phyloP scores from a whole-genome alignment of 2,113 vertebrate species.

The Bubo blakistoni region DNA sequence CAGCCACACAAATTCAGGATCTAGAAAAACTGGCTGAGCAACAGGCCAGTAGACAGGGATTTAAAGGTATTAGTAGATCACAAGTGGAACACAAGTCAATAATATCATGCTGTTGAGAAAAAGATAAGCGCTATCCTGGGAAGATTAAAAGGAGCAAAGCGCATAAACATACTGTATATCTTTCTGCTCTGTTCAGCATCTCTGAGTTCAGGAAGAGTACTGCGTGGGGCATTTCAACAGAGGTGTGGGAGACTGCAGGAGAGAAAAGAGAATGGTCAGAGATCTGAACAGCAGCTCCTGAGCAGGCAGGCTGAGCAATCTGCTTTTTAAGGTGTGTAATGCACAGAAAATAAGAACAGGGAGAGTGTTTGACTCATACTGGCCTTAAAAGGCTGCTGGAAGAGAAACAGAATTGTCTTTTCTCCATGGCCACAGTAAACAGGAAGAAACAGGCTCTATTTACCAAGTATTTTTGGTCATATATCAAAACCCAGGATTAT shows the following conservation, averaged over 20 bases:
- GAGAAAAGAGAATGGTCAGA: neutral
- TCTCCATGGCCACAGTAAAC: neutral
- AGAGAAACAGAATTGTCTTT: neutral
- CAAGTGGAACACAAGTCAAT: constrained; percentile 49
- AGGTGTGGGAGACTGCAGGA: neutral
- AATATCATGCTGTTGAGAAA: constrained; percentile 42
- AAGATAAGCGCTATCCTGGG: constrained; percentile 15
- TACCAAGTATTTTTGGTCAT: neutral
- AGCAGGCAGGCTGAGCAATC: neutral
- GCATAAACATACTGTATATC: neutral
- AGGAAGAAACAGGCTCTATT: neutral
- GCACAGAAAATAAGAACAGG: neutral
- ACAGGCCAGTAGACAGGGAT: constrained; percentile 15
- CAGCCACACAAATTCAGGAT: constrained; percentile 4
- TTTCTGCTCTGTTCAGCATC: constrained; percentile 1
- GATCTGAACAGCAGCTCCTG: neutral
- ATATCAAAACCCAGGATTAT: neutral
- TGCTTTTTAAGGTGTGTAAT: neutral
- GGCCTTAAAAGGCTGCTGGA: neutral
- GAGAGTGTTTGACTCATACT: neutral
- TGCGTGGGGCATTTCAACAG: neutral
- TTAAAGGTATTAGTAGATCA: constrained; percentile 59
- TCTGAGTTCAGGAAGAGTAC: neutral
- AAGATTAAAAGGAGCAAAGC: constrained; percentile 24
- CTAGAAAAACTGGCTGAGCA: constrained; percentile 32